Evolutionary conservation across 1,140 invertebrate genomes (phyloP), one percentile per base, ranked within the genome.

Genomic region (Drosophila cardini): DNA sequence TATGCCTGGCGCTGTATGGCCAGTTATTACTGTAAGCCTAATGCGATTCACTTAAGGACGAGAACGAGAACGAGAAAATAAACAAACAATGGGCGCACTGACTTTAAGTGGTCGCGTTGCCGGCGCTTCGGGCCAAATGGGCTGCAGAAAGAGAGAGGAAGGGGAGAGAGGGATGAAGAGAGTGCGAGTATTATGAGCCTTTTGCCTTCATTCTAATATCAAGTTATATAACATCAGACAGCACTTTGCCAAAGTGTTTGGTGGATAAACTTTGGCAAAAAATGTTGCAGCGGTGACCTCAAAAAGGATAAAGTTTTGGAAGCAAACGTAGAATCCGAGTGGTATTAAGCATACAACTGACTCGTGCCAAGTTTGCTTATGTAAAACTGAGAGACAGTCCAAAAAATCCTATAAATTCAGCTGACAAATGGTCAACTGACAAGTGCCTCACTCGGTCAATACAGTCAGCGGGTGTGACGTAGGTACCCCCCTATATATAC

Each of bases 381-480:
- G 75, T 75, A 75, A 78, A 80, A 43, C 26, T 30, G 16, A 55
- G 48, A 38, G 18, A 13, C 15, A 11, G 32, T 38, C n/a, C 7
- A 52, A 72, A 56, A 42, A 56, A 32, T 30, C 15, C 42, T 36
- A 60, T 52, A 50, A 57, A 52, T 85, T 80, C 78, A 85, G 64
- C 77, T 85, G 81, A 78, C 82, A 81, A 86, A 81, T 85, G 65
- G 78, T 87, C 82, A 86, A 86, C 56, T 86, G 83, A 82, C 68
- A 68, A 48, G 57, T 48, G 16, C 13, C 26, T 13, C 36, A 26
- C 48, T 21, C 26, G 46, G 30, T 2, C 52, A 65, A 42, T 65
- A 58, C 61, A 57, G 38, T 68, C 53, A 36, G 61, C 69, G 18
- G 18, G n/a, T 15, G 7, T 68, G 62, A 63, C 57, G 70, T 68